Conservation (phyloP, 2,113 vertebrate species). For the Scatophagus argus region DNA sequence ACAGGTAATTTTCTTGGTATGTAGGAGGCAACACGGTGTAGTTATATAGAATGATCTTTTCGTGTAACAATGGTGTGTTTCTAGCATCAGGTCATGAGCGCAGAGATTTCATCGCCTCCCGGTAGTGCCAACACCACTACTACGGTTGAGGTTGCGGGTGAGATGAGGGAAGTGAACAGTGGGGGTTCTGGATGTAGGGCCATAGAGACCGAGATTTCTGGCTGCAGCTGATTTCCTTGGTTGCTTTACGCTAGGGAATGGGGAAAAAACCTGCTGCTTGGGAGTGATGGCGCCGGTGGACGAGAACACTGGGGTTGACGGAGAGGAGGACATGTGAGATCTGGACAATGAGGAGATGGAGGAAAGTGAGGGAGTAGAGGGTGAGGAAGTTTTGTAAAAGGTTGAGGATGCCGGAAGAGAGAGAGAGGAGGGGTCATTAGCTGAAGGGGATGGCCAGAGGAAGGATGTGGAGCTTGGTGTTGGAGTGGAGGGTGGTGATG, state of each 20-base stretch:
- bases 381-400: slow-evolving; percentile 58
- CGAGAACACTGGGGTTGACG: slow-evolving; percentile 50
- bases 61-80: slow-evolving; percentile 1
- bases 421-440: slow-evolving; percentile 31
- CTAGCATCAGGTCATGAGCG: slow-evolving; percentile 1
- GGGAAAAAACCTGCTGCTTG: slow-evolving; percentile 86
- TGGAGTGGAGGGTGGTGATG: slow-evolving; percentile 40
- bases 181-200: slow-evolving; percentile 93
- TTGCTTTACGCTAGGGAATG: slow-evolving; percentile 94
- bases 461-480: slow-evolving; percentile 1
- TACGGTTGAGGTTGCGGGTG: slow-evolving; percentile 88
- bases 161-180: slow-evolving; percentile 94
- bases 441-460: slow-evolving; percentile 46
- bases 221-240: slow-evolving; percentile 93
- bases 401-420: slow-evolving; percentile 13
- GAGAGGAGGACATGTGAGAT: slow-evolving; percentile 72
- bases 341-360: slow-evolving; percentile 50
- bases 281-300: slow-evolving; percentile 56
- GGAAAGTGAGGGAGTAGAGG: slow-evolving; percentile 67
- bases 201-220: slow-evolving; percentile 95
- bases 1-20: slow-evolving; percentile 14
- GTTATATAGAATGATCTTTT: neutral
- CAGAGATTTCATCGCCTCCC: slow-evolving; percentile 83
- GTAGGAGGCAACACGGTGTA: slow-evolving; percentile 67
- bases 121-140: slow-evolving; percentile 79